Evolutionary conservation across 2,113 vertebrate genomes (phyloP), one percentile per base, ranked within the genome.

Genomic region (Oriolus oriolus): DNA sequence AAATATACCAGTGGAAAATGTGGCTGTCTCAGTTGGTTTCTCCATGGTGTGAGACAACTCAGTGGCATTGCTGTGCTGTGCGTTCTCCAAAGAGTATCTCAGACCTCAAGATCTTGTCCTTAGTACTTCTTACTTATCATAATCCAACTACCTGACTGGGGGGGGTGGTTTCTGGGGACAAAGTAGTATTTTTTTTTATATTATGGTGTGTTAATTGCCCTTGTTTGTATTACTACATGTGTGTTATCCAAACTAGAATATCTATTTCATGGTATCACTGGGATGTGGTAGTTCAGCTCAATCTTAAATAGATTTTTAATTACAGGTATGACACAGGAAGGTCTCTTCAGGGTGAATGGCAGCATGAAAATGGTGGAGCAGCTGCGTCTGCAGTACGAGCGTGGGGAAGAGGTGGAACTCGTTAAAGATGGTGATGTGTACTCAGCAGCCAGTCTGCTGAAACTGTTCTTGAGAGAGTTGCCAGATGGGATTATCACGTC

Each of bases 331-430:
- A 97, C 97, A 2, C 99, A 99, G 87, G 99, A 99, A 92, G 99
- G 99, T 47, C 98, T 99, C 85, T 99, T 99, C 96, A 97, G 99
- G 56, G 98, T 99, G 68, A 99, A 98, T 0, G 99, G 99, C 44
- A 99, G 98, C 5, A 97, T 98, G 75, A 99, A 98, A 65, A 97
- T 95, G 7, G 98, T 99, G 80, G 98, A 99, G 57, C 97, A 94
- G 65, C 97, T 99, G 61, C 98, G 98, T 20, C 94, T 96, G 89
- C 97, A 97, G 11, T 98, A 99, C 2, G 99, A 99, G 93, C 97
- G 88, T 3, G 98, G 98, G 4, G 97, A 96, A 15, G 95, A 98
- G 1, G 97, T 98, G 90, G 98, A 98, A 81, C 96, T 99, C 1
- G 88, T 96, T 45, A 96, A 84, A 30, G 98, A 98, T 21, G 98